Evolutionary conservation across 2,888 invertebrate genomes (phyloP).

Genomic region (Stegophylla sp.): DNA sequence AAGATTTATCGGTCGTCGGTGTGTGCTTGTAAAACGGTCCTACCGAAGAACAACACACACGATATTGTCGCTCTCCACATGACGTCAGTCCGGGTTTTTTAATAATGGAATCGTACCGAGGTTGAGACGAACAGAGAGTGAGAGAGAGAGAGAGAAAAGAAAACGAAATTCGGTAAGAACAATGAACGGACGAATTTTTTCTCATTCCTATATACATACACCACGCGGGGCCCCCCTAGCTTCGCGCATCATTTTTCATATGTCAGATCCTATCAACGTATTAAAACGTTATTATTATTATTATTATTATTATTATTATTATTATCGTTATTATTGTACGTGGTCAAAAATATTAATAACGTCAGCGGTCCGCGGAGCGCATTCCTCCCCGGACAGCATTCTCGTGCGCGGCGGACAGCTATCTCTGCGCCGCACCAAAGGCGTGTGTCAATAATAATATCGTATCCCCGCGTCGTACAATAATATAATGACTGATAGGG

Average conservation of each 20-base stretch:
- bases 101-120: constrained; percentile 52
- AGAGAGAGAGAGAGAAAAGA: too few relatives aligned
- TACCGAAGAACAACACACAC: constrained; percentile 55
- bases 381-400: constrained; percentile 55
- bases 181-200: constrained; percentile 55
- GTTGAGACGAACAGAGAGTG: too few relatives aligned
- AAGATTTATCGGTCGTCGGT: constrained; percentile 58
- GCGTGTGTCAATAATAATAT: constrained; percentile 52
- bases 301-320: too few relatives aligned
- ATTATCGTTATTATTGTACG: constrained; percentile 52
- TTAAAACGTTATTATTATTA: constrained; percentile 59
- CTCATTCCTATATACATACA: neutral
- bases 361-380: constrained; percentile 9
- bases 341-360: constrained; percentile 54
- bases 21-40: constrained; percentile 53
- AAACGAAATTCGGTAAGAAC: constrained; percentile 58
- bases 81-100: constrained; percentile 51
- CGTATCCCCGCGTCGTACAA: too few relatives aligned
- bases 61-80: constrained; percentile 58
- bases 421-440: too few relatives aligned
- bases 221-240: neutral
- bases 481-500: constrained; percentile 5
- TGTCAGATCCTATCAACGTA: constrained; percentile 58
- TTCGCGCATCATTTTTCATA: constrained; percentile 58
- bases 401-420: constrained; percentile 46